These are phyloP conservation scores for Bufotes viridis DNA, from an alignment of 2,797 vertebrate genomes.

Conservation along the genomic window DNA sequence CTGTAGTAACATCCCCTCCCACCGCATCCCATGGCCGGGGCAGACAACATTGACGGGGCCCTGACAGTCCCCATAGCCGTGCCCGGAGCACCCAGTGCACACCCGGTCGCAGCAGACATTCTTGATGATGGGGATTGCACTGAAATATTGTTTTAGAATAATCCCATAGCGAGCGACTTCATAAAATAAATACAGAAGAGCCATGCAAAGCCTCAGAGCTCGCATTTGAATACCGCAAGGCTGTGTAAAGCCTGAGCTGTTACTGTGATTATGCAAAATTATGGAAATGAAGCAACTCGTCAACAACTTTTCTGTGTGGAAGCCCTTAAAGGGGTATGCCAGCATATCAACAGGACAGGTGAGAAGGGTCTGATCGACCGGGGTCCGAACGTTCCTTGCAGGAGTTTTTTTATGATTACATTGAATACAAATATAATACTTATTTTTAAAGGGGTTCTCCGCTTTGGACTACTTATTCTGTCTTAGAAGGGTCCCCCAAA, in stretches of 20 bases:
- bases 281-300: background rate
- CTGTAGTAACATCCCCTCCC: background rate
- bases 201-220: background rate
- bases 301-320: background rate
- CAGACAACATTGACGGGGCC: background rate
- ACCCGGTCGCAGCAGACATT: background rate
- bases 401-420: too few relatives aligned
- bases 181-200: background rate
- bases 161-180: background rate
- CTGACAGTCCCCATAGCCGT: background rate
- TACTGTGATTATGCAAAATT: conserved; percentile 3
- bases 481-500: too few relatives aligned
- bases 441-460: too few relatives aligned
- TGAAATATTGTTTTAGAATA: background rate
- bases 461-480: too few relatives aligned
- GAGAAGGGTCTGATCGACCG: too few relatives aligned
- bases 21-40: background rate
- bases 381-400: too few relatives aligned
- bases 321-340: too few relatives aligned
- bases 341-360: too few relatives aligned
- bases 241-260: background rate
- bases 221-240: background rate
- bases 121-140: background rate
- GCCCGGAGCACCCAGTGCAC: background rate
- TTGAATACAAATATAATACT: too few relatives aligned